phyloP scores from a whole-genome alignment of 2,888 invertebrate genomes.

The Lymantria dispar region DNA sequence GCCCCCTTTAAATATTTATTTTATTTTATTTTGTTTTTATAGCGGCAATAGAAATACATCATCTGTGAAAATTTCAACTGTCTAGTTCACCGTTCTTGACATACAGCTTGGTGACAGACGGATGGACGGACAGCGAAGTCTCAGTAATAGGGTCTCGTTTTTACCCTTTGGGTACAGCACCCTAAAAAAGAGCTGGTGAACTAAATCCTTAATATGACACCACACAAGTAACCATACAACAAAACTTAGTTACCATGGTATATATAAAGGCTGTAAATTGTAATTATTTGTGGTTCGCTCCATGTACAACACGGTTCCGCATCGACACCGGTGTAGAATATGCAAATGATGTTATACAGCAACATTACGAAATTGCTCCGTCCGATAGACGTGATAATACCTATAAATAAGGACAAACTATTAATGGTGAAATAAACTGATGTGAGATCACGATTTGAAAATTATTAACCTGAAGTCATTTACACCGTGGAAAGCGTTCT shows the following conservation, averaged over 20 bases:
- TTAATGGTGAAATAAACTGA: conserved; percentile 73
- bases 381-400: conserved; percentile 71
- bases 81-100: no score
- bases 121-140: no score
- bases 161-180: no score
- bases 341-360: conserved; percentile 72
- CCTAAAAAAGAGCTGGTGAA: no score
- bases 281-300: conserved; percentile 41
- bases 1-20: no score
- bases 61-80: no score
- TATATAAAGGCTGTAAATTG: conserved; percentile 30
- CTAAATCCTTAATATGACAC: not conserved
- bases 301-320: conserved; percentile 42
- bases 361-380: conserved; percentile 64
- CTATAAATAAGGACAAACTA: conserved; percentile 75
- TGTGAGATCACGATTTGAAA: conserved; percentile 74
- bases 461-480: conserved; percentile 62
- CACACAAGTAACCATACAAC: conserved; percentile 3
- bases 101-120: no score
- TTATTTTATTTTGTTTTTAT: no score
- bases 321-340: conserved; percentile 63
- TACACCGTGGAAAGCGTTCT: conserved; percentile 54
- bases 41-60: no score
- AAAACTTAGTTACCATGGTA: conserved; percentile 16
- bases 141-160: no score